Conservation (phyloP, 2,888 invertebrate genomes). For the Mythimna impura region DNA sequence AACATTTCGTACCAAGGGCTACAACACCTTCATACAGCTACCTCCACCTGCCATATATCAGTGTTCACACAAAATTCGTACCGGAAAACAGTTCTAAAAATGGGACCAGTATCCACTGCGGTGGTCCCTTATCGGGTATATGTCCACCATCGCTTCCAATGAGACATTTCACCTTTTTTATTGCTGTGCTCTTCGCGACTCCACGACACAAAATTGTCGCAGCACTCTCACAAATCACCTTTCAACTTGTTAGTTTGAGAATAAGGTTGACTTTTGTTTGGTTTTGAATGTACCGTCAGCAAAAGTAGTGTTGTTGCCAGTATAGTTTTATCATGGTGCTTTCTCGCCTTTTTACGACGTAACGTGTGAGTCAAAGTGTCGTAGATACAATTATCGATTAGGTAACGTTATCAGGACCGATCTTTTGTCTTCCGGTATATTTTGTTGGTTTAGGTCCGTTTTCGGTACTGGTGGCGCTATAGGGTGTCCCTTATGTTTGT, state of each 20-base stretch:
- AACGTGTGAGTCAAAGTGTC: conserved; percentile 89
- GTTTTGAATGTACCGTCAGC: not conserved
- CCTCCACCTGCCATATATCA: conserved; percentile 48
- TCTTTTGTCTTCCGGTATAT: conserved; percentile 89
- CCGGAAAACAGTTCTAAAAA: conserved; percentile 88
- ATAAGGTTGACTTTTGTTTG: conserved; percentile 63
- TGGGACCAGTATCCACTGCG: conserved; percentile 81
- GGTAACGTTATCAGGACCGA: conserved; percentile 88
- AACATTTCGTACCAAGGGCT: not conserved
- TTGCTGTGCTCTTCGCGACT: conserved; percentile 89
- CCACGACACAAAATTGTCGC: conserved; percentile 70
- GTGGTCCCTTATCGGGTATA: conserved; percentile 88
- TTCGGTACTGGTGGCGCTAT: conserved; percentile 80
- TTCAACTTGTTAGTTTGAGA: conserved; percentile 8
- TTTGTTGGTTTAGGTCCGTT: conserved; percentile 86
- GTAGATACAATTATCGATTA: conserved; percentile 90
- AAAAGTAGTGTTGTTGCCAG: conserved; percentile 66
- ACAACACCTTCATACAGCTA: conserved; percentile 51
- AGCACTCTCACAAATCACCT: conserved; percentile 19
- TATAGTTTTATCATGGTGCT: conserved; percentile 88
- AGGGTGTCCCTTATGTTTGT: conserved; percentile 68
- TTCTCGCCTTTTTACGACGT: conserved; percentile 90
- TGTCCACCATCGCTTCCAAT: conserved; percentile 87
- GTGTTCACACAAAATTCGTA: conserved; percentile 74
- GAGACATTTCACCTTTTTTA: conserved; percentile 90